Evolutionary conservation across 2,888 invertebrate species (phyloP), one percentile per base, ranked within the genome.

Genomic region (Cabera pusaria): DNA sequence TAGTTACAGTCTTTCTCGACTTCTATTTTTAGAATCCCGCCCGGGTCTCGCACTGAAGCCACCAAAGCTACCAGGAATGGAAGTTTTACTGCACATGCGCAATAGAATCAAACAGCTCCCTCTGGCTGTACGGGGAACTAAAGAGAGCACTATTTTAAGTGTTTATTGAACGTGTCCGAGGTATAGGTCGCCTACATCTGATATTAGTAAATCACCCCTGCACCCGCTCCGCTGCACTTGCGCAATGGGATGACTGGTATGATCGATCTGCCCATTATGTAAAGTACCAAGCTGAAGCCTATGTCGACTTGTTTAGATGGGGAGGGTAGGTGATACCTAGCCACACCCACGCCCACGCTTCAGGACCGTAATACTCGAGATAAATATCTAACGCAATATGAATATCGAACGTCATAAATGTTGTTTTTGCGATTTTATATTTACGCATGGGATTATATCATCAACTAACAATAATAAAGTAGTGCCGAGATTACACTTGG

Each of bases 191-290:
- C 10, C 22, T 27, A 29, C 26, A 37, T 29, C 25, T 7, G 5
- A 16, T 17, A 18, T 9, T 10, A 6, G n/a, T 22, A 11, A 32
- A 22, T 26, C 18, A 31, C 44, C 18, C 23, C 19, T 37, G 37
- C 19, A 26, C 36, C 11, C 11, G n/a, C n/a, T n/a, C 14, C 6
- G 14, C 7, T 40, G 43, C 49, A 46, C 45, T 43, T 49, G 49
- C 49, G 37, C 39, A 28, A 24, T 33, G 20, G 9, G 21, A 18
- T 10, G 19, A 33, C 39, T 39, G 23, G 6, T 3, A n/a, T 38
- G 23, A 46, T 49, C 45, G 49, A 49, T 44, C 14, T 11, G 9
- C 9, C 25, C 18, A 10, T 16, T 21, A 14, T 2, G 5, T 2
- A 22, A 29, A 7, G 7, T 24, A 9, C 14, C 14, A 3, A 14